A percentile compares a stretch with the other conserved stretches of the same genome.
Evolutionary conservation across 1,140 invertebrate species (phyloP).

Genomic region (Drosophila lowei): DNA sequence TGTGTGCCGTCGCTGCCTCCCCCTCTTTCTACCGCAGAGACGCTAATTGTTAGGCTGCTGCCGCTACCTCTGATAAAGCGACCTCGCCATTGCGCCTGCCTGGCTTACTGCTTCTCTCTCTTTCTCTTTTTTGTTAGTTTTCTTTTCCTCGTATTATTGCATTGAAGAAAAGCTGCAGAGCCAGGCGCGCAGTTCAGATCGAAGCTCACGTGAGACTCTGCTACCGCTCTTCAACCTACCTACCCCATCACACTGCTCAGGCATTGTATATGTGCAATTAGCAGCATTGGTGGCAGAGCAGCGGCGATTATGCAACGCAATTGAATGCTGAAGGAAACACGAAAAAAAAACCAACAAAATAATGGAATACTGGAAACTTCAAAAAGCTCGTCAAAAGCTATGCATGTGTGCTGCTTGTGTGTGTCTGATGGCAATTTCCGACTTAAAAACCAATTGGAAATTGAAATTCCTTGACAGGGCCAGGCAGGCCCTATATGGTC

Average conservation of each 20-base stretch:
- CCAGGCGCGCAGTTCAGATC: background rate
- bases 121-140: slow-evolving; percentile 16
- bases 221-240: background rate
- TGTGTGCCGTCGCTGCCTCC: slow-evolving; percentile 13
- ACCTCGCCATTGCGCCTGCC: slow-evolving; percentile 34
- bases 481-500: slow-evolving; percentile 10
- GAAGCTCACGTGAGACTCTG: slow-evolving; percentile 10
- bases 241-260: no score
- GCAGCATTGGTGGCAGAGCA: slow-evolving; percentile 5
- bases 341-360: background rate
- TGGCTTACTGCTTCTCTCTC: no score
- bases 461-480: slow-evolving; percentile 47
- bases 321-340: slow-evolving; percentile 18
- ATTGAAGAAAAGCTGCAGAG: background rate
- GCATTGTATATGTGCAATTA: slow-evolving; percentile 30
- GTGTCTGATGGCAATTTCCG: slow-evolving; percentile 50
- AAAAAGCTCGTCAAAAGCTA: slow-evolving; percentile 27
- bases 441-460: slow-evolving; percentile 78
- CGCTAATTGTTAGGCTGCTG: slow-evolving; percentile 26
- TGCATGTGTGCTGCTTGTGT: slow-evolving; percentile 21
- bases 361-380: slow-evolving; percentile 30
- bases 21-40: slow-evolving; percentile 24
- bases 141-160: background rate
- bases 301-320: slow-evolving; percentile 38
- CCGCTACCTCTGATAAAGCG: slow-evolving; percentile 37